Conservation (phyloP, 2,888 invertebrate species). For the Pammene aurita region DNA sequence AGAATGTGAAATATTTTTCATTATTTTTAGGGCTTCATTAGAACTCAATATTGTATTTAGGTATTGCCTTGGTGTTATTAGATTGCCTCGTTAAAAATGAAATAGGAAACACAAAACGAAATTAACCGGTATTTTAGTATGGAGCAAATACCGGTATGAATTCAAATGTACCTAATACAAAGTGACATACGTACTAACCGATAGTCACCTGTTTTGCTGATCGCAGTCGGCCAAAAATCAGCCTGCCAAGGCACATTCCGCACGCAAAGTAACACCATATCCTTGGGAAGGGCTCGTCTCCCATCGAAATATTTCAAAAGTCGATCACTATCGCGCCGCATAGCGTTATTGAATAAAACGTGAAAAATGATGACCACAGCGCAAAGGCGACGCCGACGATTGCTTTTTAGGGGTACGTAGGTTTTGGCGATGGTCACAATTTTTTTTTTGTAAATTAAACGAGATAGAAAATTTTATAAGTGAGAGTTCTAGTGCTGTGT, state of each 20-base stretch:
- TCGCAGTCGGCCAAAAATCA: constrained; percentile 26
- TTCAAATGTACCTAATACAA: too few relatives aligned
- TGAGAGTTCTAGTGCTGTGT: too few relatives aligned
- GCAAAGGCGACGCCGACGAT: constrained; percentile 76
- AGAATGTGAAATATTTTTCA: too few relatives aligned
- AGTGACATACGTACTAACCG: too few relatives aligned
- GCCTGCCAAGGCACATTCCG: constrained; percentile 62
- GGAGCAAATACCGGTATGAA: too few relatives aligned
- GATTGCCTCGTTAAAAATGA: too few relatives aligned
- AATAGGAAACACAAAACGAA: too few relatives aligned
- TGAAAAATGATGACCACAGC: constrained; percentile 80
- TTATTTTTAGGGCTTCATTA: too few relatives aligned
- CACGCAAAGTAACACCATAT: constrained; percentile 83
- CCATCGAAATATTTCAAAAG: constrained; percentile 81
- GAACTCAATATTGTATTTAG: too few relatives aligned
- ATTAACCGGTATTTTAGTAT: too few relatives aligned
- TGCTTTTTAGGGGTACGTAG: constrained; percentile 29
- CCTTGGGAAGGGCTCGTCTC: constrained; percentile 78
- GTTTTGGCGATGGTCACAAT: not conserved
- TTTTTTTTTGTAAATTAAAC: not conserved
- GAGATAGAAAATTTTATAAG: too few relatives aligned
- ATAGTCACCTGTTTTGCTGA: constrained; percentile 1
- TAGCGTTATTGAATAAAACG: constrained; percentile 83
- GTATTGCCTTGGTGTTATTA: too few relatives aligned
- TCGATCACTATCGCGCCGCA: constrained; percentile 81